Evolutionary conservation across 1,140 invertebrate species (phyloP).

Genomic region (Teleopsis dalmanni): DNA sequence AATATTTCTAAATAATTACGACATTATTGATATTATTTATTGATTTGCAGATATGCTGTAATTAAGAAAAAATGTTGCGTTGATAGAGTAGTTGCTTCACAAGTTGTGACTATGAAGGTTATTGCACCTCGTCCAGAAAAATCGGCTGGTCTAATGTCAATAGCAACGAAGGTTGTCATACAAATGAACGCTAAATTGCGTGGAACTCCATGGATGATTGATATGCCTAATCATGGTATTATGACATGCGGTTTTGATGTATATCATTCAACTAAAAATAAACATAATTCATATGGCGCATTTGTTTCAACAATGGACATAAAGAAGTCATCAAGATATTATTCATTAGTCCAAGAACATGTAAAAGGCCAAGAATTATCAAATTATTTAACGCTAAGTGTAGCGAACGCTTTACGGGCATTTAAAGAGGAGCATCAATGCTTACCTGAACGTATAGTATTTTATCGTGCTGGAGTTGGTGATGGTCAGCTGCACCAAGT

Average conservation of each 20-base stretch:
- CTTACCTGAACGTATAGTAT: conserved; percentile 52
- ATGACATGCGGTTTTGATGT: conserved; percentile 85
- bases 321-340: conserved; percentile 49
- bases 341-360: conserved; percentile 48
- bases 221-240: conserved; percentile 55
- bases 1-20: background rate
- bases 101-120: conserved; percentile 57
- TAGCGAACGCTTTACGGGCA: conserved; percentile 49
- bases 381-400: conserved; percentile 51
- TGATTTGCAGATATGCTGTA: conserved; percentile 16
- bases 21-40: background rate
- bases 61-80: conserved; percentile 77
- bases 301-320: conserved; percentile 70
- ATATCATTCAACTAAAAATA: conserved; percentile 63
- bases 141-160: conserved; percentile 48
- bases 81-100: conserved; percentile 62
- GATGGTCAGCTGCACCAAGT: conserved; percentile 71
- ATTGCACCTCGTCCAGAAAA: conserved; percentile 35
- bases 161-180: conserved; percentile 77
- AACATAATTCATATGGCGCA: conserved; percentile 56
- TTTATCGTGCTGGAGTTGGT: conserved; percentile 72
- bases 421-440: conserved; percentile 40
- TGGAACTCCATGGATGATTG: conserved; percentile 70
- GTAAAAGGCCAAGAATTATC: conserved; percentile 61
- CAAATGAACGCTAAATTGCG: conserved; percentile 84